Conservation (phyloP, 64 coral and sea anemone species). For the Pocillopora verrucosa region DNA sequence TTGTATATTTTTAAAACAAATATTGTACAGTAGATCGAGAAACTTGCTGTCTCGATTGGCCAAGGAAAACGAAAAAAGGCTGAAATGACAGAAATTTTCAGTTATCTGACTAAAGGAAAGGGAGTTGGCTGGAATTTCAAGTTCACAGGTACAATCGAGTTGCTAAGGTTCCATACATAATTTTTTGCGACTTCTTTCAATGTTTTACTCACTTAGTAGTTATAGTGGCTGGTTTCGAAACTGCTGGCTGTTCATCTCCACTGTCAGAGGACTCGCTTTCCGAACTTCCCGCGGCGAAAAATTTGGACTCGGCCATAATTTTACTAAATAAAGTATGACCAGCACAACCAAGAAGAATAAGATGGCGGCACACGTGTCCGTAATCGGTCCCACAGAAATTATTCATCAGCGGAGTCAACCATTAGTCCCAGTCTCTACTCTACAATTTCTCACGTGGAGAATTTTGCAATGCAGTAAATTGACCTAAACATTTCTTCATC, state of each 20-base stretch:
- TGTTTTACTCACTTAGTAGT: conserved; percentile 65
- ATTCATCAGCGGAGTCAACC: background rate
- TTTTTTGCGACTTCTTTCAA: background rate
- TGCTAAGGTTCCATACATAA: background rate
- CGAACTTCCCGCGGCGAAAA: conserved; percentile 88
- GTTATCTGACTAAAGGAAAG: too few species aligned
- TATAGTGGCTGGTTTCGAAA: conserved; percentile 66
- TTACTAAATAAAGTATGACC: background rate
- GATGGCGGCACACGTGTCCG: conserved; percentile 86
- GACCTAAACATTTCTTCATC: background rate
- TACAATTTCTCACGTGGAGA: background rate
- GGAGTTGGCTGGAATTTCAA: too few species aligned
- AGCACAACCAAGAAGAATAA: conserved; percentile 43
- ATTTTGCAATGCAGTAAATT: background rate
- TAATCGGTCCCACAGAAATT: background rate
- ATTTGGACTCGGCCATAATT: conserved; percentile 72
- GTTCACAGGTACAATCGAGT: background rate
- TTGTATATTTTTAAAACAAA: too few species aligned
- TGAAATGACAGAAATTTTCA: too few species aligned
- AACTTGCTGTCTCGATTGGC: too few species aligned
- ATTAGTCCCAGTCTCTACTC: conserved; percentile 2
- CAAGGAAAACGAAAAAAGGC: too few species aligned
- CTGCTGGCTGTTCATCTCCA: conserved; percentile 87
- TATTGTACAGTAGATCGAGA: too few species aligned
- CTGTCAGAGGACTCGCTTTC: conserved; percentile 83